These are phyloP conservation scores for Microcebus jonahi DNA, from an alignment of 2,113 vertebrate species.

Conservation along the genomic window DNA sequence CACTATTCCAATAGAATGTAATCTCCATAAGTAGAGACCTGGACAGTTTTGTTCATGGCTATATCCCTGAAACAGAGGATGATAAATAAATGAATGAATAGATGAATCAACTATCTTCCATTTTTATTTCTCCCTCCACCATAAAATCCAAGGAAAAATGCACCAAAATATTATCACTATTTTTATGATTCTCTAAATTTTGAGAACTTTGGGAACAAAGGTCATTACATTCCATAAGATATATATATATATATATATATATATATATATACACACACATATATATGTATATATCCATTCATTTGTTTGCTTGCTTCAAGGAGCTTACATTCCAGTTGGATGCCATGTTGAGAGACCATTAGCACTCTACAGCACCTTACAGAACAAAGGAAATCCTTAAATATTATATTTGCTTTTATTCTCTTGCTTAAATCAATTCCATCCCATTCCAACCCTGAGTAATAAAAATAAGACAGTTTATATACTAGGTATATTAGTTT, in stretches of 20 bases:
- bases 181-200: background rate
- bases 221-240: background rate
- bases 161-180: background rate
- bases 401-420: background rate
- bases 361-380: background rate
- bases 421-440: background rate
- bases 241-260: background rate
- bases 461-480: background rate
- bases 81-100: background rate
- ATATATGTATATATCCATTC: background rate
- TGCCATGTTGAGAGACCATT: background rate
- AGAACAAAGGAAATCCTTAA: background rate
- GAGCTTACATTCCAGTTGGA: background rate
- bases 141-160: background rate
- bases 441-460: background rate
- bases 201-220: background rate
- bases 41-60: background rate
- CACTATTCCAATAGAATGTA: background rate
- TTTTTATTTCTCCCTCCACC: background rate
- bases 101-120: background rate
- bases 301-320: background rate
- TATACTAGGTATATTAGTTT: background rate
- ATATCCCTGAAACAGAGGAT: background rate
- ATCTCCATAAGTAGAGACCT: background rate
- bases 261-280: too few species aligned